Evolutionary conservation across 2,888 invertebrate species (phyloP), one percentile per base, ranked within the genome.

Genomic region (Julus scanicus): DNA sequence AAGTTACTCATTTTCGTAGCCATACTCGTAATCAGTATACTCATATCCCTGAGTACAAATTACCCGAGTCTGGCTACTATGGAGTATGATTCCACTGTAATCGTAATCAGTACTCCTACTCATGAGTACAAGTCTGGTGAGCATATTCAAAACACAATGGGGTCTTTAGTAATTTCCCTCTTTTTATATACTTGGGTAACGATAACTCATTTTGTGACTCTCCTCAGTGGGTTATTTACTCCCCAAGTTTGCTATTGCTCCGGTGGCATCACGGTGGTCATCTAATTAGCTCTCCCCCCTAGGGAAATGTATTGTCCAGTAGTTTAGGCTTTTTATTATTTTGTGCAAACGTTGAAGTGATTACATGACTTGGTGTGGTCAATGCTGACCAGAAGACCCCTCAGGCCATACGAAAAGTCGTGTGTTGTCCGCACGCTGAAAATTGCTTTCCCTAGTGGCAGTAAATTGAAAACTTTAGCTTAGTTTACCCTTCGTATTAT

Each of bases 181-280:
- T 44, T 44, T 44, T 53, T 53, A 4, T 15, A 53, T 53, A 9
- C n/a, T n/a, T 63, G n/a, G 11, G 63, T 63, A 63, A 2, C 5
- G 63, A 63, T 63, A 63, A 63, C 63, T 63, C 11, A 63, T 53
- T 53, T n/a, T n/a, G n/a, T n/a, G 53, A 4, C 11, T n/a, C 63
- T n/a, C n/a, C 63, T n/a, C 63, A 1, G 63, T n/a, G n/a, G 63
- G 63, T 63, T 63, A 63, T 63, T 63, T 63, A 63, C 63, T 63
- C n/a, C 0, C 63, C n/a, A 63, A n/a, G n/a, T 63, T 17, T 4
- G 5, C 17, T 63, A 63, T 63, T 13, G 17, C n/a, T 1, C 1
- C n/a, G n/a, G 63, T 63, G n/a, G 63, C 63, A 63, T 63, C n/a
- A 17, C n/a, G 63, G 63, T 63, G 63, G 63, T 63, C 63, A 63